A percentile compares a stretch with the other conserved stretches of the same genome.
phyloP scores from a whole-genome alignment of 2,888 invertebrate species.

The Chymomyza procnemis region DNA sequence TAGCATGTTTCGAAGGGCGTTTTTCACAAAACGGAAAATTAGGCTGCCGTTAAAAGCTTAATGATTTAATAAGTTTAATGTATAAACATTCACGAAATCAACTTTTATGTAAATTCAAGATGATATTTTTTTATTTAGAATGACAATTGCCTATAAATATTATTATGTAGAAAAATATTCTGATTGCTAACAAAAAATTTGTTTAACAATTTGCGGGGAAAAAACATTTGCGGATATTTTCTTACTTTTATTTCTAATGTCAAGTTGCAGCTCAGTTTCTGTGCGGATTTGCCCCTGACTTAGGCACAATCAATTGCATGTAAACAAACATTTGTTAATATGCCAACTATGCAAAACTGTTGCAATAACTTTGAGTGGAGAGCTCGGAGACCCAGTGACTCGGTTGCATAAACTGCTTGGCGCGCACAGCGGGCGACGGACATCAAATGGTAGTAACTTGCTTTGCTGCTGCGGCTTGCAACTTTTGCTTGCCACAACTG shows the following conservation, averaged over 20 bases:
- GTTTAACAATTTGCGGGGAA: too few relatives aligned
- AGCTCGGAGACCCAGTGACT: conserved; percentile 22
- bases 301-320: conserved; percentile 43
- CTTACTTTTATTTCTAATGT: background rate
- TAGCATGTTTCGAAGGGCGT: too few relatives aligned
- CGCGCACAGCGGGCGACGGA: background rate
- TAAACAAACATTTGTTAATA: conserved; percentile 54
- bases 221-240: too few relatives aligned
- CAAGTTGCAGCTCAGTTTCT: conserved; percentile 2
- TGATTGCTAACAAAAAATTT: too few relatives aligned
- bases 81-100: too few relatives aligned
- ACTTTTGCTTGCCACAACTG: background rate
- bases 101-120: too few relatives aligned
- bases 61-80: too few relatives aligned
- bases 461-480: conserved; percentile 2
- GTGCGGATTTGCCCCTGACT: conserved; percentile 18
- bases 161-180: too few relatives aligned
- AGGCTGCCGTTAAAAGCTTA: too few relatives aligned
- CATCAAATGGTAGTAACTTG: conserved; percentile 21
- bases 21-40: too few relatives aligned
- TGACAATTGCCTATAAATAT: too few relatives aligned
- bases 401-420: background rate
- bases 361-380: conserved; percentile 61
- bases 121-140: too few relatives aligned
- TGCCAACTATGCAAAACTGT: conserved; percentile 60